These are phyloP conservation scores for Drosophila suzukii DNA, from an alignment of 1,140 invertebrate genomes.

Conservation along the genomic window DNA sequence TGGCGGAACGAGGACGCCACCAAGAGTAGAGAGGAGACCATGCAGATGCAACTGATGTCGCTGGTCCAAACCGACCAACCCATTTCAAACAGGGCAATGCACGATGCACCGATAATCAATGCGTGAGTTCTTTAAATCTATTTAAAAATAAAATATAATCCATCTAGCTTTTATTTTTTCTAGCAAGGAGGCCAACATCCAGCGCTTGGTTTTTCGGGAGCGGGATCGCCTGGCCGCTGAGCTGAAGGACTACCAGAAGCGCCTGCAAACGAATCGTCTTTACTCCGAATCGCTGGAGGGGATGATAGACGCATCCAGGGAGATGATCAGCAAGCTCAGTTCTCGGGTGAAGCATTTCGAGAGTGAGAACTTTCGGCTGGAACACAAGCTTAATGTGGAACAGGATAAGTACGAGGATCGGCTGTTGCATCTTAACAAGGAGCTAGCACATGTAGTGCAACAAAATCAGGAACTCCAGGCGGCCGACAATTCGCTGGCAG, in stretches of 20 bases:
- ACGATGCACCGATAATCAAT: fast-evolving
- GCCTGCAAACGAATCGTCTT: constrained; percentile 74
- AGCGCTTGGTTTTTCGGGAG: constrained; percentile 73
- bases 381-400: constrained; percentile 87
- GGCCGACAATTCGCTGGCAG: not conserved
- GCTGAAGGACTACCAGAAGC: constrained; percentile 81
- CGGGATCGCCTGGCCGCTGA: constrained; percentile 84
- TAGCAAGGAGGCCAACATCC: constrained; percentile 20
- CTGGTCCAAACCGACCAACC: not conserved
- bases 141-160: not conserved
- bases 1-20: constrained; percentile 54
- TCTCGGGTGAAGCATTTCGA: not conserved
- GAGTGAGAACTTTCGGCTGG: constrained; percentile 8
- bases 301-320: constrained; percentile 16
- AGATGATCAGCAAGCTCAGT: not conserved
- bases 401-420: constrained; percentile 87
- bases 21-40: constrained; percentile 14
- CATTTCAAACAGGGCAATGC: not conserved
- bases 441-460: constrained; percentile 11
- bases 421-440: not conserved
- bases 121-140: not conserved
- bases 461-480: not conserved
- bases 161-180: not conserved
- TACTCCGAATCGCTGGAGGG: constrained; percentile 83
- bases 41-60: not conserved